phyloP scores from a whole-genome alignment of 2,797 vertebrate species.

The Apogon talboti region DNA sequence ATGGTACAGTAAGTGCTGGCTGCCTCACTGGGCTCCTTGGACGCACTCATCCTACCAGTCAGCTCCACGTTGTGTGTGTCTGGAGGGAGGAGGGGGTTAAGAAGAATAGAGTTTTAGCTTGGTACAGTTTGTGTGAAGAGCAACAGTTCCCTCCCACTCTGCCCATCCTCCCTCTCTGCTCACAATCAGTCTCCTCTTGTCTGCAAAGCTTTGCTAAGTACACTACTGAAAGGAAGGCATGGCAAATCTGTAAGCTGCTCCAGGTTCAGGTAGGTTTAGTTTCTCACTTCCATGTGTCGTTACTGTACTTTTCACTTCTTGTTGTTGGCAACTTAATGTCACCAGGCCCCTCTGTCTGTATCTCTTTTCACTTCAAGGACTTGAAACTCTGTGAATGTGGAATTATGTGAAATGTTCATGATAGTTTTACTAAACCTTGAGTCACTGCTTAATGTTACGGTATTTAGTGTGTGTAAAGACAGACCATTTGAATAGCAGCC shows the following conservation, averaged over 20 bases:
- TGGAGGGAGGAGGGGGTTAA: conserved; percentile 43
- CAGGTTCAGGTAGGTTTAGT: conserved; percentile 51
- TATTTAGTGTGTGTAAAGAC: too few relatives aligned
- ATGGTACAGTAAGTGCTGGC: neutral
- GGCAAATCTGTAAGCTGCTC: conserved; percentile 26
- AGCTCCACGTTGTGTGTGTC: conserved; percentile 66
- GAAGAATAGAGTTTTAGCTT: conserved; percentile 47
- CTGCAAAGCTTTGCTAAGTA: conserved; percentile 10
- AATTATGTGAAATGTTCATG: neutral
- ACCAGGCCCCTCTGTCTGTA: neutral
- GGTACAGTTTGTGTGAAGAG: conserved; percentile 53
- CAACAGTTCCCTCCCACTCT: conserved; percentile 61
- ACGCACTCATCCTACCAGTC: conserved; percentile 55
- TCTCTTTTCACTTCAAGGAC: neutral
- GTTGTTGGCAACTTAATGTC: neutral
- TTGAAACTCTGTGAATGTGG: neutral
- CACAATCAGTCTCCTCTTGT: conserved; percentile 17
- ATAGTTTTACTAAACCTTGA: neutral
- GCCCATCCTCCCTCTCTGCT: conserved; percentile 22
- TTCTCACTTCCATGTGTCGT: neutral
- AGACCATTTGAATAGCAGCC: too few relatives aligned
- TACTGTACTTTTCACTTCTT: neutral
- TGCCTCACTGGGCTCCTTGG: conserved; percentile 9
- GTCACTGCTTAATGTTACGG: neutral
- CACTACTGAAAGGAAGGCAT: conserved; percentile 24